Evolutionary conservation across 2,888 invertebrate genomes (phyloP), one percentile per base, ranked within the genome.

Genomic region (Acanthopleura granulata): DNA sequence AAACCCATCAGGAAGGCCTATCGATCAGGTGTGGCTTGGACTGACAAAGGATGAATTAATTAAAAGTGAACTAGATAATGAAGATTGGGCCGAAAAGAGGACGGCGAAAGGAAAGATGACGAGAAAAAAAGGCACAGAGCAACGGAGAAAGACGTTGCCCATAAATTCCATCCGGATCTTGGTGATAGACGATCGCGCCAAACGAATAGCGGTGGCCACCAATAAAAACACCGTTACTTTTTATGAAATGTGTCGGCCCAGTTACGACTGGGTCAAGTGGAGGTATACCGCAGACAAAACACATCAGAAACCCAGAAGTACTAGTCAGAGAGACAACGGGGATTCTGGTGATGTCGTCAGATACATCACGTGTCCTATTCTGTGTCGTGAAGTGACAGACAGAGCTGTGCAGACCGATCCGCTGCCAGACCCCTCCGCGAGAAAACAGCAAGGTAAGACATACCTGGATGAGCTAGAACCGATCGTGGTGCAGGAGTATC

Each of bases 161-260:
- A 6, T 66, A 66, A 22, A 66, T 3, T 66, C 25, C 6, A 66
- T 66, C 29, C 66, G 14, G 29, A 66, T 66, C 29, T 27, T 66
- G 16, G 25, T 66, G 15, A 27, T 66, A 27, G 66, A 66, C 14
- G 66, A 66, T 15, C 66, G 66, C 22, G 66, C 66, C 29, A 66
- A 66, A 27, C 22, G 66, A 3, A 22, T 66, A 27, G 66, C 66
- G 6, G 66, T 66, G 25, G 66, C 66, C 1, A 66, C 66, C 12
- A 6, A 25, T 25, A 66, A 18, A 6, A 27, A 25, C 25, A 66
- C 6, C 66, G 14, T 27, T 6, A 27, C 25, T 15, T 66, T 27
- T 25, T 66, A 66, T 27, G 66, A 66, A 27, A 66, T 27, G 29
- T 22, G 27, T 27, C 6, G 25, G 57, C 57, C 57, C n/a, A 3